Evolutionary conservation across 2,797 vertebrate genomes (phyloP), one percentile per base, ranked within the genome.

Genomic region (Gymnopithys bicolor): DNA sequence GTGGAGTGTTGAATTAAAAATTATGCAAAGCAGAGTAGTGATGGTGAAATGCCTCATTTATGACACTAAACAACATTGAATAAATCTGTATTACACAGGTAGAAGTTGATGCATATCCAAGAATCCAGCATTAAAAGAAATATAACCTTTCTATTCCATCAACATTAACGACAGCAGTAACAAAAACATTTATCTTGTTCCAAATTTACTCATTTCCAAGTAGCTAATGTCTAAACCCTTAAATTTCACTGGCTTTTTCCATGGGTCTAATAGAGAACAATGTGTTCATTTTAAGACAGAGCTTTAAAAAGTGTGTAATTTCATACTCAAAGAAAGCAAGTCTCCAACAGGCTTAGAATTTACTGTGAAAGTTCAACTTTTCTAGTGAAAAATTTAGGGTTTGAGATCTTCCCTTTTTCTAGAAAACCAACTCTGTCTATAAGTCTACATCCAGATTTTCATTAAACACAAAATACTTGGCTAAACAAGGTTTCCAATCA

Each of bases 321-420:
- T 55, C 27, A 33, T 21, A 32, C 3, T 37, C 10, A 33, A 30
- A 5, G 30, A 52, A 0, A 81, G 5, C 2, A 75, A 43, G 4
- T 25, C 23, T 12, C 9, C 18, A 70, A 30, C 2, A 51, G 3
- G 4, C 7, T 55, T 19, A 51, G 7, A 48, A n/a, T 27, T 66
- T 27, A 6, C 58, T 4, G 1, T 15, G 8, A 30, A 41, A 2
- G 0, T 3, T 27, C 16, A 30, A 1, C 6, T 19, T 76, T n/a
- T 32, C 19, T 15, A n/a, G 11, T 8, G 17, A 39, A 43, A 86
- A 52, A 16, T 5, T 13, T 3, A 9, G 2, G 2, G 0, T 30
- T 41, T 37, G 5, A 82, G 13, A 24, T 21, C 2, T 19, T 27
- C 7, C 22, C 2, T 58, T 49, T 28, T 13, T 1, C 1, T 28